Conservation (phyloP, 2,797 vertebrate genomes). For the Xiphorhynchus erythropygius region DNA sequence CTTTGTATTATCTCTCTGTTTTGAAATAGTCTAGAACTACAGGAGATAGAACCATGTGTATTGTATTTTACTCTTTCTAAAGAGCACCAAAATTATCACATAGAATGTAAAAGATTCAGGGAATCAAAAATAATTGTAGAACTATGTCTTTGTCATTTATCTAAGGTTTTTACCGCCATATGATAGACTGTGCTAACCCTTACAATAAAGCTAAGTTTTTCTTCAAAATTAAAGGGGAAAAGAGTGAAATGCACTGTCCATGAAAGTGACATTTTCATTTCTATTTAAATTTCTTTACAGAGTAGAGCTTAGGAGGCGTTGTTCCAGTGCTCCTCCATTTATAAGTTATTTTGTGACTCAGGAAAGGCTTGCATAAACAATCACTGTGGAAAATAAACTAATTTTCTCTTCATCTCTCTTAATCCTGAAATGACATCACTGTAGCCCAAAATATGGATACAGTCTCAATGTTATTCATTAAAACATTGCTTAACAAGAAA, state of each 20-base stretch:
- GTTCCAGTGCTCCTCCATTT: constrained; percentile 23
- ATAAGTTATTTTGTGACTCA: constrained; percentile 19
- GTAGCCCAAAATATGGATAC: not conserved
- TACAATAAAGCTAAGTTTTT: constrained; percentile 53
- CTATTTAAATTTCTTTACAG: constrained; percentile 58
- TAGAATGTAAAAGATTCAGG: not conserved
- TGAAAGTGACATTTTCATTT: constrained; percentile 61
- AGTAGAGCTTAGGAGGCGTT: constrained; percentile 28
- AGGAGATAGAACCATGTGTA: not conserved
- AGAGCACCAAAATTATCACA: constrained; percentile 8
- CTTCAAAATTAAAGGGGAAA: constrained; percentile 57
- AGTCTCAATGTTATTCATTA: not conserved
- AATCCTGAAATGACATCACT: constrained; percentile 23
- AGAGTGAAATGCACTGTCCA: constrained; percentile 26
- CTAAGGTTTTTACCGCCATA: constrained; percentile 58
- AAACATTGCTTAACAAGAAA: not conserved
- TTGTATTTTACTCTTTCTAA: constrained; percentile 34
- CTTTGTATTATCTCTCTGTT: not conserved
- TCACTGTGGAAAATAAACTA: not conserved
- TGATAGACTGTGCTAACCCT: constrained; percentile 38
- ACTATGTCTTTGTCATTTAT: constrained; percentile 61
- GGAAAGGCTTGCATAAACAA: constrained; percentile 39
- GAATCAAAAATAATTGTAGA: constrained; percentile 62
- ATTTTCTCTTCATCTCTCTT: not conserved
- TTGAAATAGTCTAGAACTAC: not conserved